Percentiles rank a stretch among this genome's conserved stretches.
These are phyloP conservation scores for Epizoanthus ramosus DNA, from an alignment of 92 coral and sea anemone genomes.

Conservation along the genomic window DNA sequence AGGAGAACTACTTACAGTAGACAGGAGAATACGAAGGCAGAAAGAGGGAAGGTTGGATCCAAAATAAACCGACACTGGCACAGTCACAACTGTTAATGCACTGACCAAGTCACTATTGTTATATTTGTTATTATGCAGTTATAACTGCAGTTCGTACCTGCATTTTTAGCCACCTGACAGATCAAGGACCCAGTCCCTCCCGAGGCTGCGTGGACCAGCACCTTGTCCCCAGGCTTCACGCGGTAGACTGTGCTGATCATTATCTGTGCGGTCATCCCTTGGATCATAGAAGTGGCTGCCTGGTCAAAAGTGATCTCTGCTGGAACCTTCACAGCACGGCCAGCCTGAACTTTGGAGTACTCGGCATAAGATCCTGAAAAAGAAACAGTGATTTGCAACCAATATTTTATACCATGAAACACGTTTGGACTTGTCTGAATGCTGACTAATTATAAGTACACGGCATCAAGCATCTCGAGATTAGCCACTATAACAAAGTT, in stretches of 20 bases:
- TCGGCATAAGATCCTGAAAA: conserved; percentile 11
- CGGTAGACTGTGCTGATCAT: conserved; percentile 23
- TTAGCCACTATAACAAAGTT: no score
- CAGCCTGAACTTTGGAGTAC: conserved; percentile 20
- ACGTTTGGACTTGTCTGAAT: no score
- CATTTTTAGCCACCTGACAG: conserved; percentile 29
- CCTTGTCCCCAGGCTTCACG: conserved; percentile 33
- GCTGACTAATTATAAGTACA: no score
- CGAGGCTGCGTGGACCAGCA: conserved; percentile 32
- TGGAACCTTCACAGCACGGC: conserved; percentile 15
- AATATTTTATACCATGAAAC: no score
- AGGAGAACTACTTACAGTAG: no score
- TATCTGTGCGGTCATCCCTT: conserved; percentile 14
- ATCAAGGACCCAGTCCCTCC: conserved; percentile 36
- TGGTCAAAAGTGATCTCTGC: conserved; percentile 18
- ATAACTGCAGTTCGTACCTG: conserved; percentile 1
- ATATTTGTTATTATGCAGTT: no score
- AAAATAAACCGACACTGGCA: no score
- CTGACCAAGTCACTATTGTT: no score
- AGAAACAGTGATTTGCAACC: not conserved
- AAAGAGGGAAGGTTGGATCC: no score
- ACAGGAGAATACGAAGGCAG: no score
- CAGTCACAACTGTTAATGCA: no score
- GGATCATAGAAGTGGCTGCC: conserved; percentile 25
- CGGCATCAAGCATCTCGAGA: no score